Evolutionary conservation across 2,888 invertebrate species (phyloP), one percentile per base, ranked within the genome.

Genomic region (Dasysyrphus tricinctus): DNA sequence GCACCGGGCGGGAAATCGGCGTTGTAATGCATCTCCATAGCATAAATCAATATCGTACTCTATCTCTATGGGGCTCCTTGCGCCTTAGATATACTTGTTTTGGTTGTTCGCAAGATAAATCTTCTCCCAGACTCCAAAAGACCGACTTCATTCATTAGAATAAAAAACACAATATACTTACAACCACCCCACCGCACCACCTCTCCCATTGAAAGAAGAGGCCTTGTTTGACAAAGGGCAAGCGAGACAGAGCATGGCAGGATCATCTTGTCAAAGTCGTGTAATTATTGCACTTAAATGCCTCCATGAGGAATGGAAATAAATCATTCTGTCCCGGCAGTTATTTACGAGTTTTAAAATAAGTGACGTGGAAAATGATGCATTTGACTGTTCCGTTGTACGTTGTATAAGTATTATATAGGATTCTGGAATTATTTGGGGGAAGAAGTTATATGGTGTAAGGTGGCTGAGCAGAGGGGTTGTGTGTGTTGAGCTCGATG

Each of bases 341-440:
- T 89, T 90, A 90, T 90, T 89, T 89, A 88, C 88, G 89, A 88
- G 88, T 89, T 88, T 88, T 88, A 88, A 87, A 89, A 88, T 88
- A 90, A 90, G 89, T 90, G 90, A 89, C 89, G 91, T 90, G 90
- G 91, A 90, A 91, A 91, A 91, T 91, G 89, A 91, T 91, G 86
- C 86, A 86, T 86, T 86, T 79, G 86, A 86, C 70, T 82, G 74
- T 86, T 86, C 78, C 86, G 82, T 86, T 51, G 12, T 57, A 16
- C 12, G 16, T 34, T 1, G 7, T 14, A 8, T 54, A 14, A 8
- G 34, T 16, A 16, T 57, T 5, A 5, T 16, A n/a, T 2, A 29
- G 16, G 6, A 16, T 57, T 16, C 37, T 37, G 34, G 61, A 42
- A 34, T 42, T 6, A 9, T 59, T 59, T 24, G 72, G 57, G 57